These are phyloP conservation scores for Pogonomyrmex californicus DNA, from an alignment of 1,140 invertebrate species.

Conservation along the genomic window DNA sequence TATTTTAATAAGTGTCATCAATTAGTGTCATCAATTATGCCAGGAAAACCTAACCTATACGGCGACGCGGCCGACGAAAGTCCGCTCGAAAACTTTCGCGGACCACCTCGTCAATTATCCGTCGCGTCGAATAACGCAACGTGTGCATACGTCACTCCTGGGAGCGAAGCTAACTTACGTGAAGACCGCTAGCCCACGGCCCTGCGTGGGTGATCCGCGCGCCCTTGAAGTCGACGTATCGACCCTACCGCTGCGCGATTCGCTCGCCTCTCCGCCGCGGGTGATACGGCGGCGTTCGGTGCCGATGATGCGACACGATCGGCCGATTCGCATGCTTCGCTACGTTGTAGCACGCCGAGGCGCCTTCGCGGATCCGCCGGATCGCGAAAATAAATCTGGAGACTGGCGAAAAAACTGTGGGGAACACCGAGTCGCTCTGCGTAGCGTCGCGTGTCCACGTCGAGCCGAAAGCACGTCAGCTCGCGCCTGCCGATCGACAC, in stretches of 20 bases:
- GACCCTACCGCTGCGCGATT: background rate
- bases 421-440: no score
- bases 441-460: background rate
- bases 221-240: slow-evolving; percentile 23
- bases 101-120: background rate
- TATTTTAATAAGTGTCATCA: background rate
- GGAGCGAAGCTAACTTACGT: background rate
- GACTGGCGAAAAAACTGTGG: background rate
- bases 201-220: background rate
- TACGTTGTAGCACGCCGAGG: background rate
- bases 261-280: background rate
- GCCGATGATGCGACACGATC: background rate
- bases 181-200: background rate
- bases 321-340: slow-evolving; percentile 14
- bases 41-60: slow-evolving; percentile 8
- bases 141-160: background rate
- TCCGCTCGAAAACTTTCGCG: background rate
- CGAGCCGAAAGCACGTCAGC: background rate
- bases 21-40: background rate
- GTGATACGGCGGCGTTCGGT: background rate
- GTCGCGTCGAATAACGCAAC: background rate
- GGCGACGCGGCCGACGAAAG: background rate
- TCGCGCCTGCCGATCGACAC: background rate
- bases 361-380: background rate
- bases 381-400: background rate